Conservation (phyloP, 2,888 invertebrate genomes). For the Cataglyphis altisquamis region DNA sequence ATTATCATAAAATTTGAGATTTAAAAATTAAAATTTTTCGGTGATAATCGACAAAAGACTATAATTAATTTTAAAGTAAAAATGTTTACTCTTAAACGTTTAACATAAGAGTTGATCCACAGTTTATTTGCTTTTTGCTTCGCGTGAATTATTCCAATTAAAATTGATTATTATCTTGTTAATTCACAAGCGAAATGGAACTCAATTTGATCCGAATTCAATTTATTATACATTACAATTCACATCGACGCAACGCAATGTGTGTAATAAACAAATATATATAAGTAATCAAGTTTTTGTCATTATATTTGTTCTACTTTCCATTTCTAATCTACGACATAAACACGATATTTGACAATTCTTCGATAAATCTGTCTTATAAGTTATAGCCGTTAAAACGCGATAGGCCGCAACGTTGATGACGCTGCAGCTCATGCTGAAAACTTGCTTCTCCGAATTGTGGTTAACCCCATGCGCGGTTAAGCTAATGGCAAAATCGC, state of each 20-base stretch:
- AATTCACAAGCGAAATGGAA: conserved; percentile 14
- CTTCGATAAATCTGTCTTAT: not conserved
- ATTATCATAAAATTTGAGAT: not conserved
- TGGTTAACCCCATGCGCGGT: conserved; percentile 19
- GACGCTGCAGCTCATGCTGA: conserved; percentile 8
- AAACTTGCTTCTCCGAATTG: conserved; percentile 38
- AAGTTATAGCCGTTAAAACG: not conserved
- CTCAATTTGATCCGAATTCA: conserved; percentile 51
- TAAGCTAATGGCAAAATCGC: conserved; percentile 61
- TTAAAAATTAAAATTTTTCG: no score
- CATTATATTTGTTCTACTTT: not conserved
- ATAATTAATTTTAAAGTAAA: not conserved
- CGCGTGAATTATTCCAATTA: conserved; percentile 65
- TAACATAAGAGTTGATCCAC: not conserved
- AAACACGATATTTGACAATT: not conserved
- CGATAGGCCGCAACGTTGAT: not conserved
- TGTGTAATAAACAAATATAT: conserved; percentile 9
- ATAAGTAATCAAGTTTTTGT: conserved; percentile 4
- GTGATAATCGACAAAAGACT: not conserved
- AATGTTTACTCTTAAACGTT: not conserved
- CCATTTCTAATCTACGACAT: not conserved
- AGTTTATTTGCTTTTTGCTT: not conserved
- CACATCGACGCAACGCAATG: conserved; percentile 25
- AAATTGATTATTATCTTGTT: conserved; percentile 61
- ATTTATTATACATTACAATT: conserved; percentile 50